Evolutionary conservation across 2,113 vertebrate species (phyloP), one percentile per base, ranked within the genome.

Genomic region (Hucho hucho): DNA sequence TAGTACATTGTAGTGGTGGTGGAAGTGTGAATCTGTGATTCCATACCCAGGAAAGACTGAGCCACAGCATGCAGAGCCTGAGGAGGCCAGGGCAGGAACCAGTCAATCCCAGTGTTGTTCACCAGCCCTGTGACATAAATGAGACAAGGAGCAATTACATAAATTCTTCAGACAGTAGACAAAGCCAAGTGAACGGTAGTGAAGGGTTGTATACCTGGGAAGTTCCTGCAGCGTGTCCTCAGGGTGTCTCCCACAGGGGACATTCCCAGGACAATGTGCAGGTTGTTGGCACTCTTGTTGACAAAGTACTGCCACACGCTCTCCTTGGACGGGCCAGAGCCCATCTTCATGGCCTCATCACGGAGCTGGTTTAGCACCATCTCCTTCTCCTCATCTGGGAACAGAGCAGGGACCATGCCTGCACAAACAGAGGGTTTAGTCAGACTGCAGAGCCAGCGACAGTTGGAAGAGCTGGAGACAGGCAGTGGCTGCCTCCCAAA

Each of bases 51-150:
- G 84, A 97, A 97, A 7, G 94, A 95, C 70, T 96, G 91, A 4
- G 97, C 96, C 1, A 98, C 97, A 3, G 96, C 96, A 4, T 92
- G 88, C 78, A 99, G 90, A 1, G 98, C 98, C 83, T 99, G 95
- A 1, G 90, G 59, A 0, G 98, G 97, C 98, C 97, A 99, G 0
- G 97, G 95, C 84, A 96, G 90, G 88, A 97, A 98, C 98, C 98
- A 98, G 83, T 99, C 96, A 4, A 99, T 98, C 1, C 96, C 96
- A 28, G 98, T 98, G 83, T 98, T 98, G 81, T 99, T 99, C 76
- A 98, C 96, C 68, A 99, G 92, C 75, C 98, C 98, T 98, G 81
- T 28, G 26, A 61, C 9, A 61, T 29, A 46, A 47, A 53, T 6
- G 28, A 46, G 32, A 47, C 3, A 65, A 53, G 49, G 49, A 53